Evolutionary conservation across 2,797 vertebrate species (phyloP).

Genomic region (Tragelaphus eurycerus): DNA sequence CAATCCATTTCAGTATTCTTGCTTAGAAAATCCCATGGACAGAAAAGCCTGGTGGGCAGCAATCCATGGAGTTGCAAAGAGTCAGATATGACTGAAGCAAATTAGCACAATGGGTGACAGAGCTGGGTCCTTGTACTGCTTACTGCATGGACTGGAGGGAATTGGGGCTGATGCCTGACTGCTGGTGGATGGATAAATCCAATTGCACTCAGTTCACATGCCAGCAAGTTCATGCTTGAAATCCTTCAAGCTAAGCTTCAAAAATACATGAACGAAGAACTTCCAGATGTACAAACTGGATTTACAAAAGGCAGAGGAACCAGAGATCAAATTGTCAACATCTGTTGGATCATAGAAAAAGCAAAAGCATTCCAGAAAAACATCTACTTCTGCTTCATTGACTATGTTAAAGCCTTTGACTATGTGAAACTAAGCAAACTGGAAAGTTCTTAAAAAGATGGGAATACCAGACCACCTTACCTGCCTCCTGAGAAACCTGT

Average conservation of each 20-base stretch:
- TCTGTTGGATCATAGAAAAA: neutral
- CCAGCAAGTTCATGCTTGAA: neutral
- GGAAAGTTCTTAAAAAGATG: neutral
- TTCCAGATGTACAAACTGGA: neutral
- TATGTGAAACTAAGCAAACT: neutral
- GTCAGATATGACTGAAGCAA: neutral
- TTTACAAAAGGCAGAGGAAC: neutral
- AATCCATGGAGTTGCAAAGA: neutral
- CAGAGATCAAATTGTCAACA: neutral
- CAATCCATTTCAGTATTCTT: neutral
- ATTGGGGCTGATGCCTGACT: neutral
- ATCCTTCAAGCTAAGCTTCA: neutral
- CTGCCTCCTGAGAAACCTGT: neutral
- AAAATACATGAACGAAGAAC: neutral
- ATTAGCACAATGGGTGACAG: neutral
- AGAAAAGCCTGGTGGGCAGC: neutral
- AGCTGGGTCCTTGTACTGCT: neutral
- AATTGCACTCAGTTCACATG: neutral
- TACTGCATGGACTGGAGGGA: neutral
- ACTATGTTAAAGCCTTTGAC: neutral
- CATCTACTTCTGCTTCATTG: neutral
- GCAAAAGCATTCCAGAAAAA: neutral
- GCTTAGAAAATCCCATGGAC: neutral
- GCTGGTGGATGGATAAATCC: neutral
- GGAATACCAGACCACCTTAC: neutral